phyloP scores from a whole-genome alignment of 92 coral and sea anemone species.

The Palythoa grandis region DNA sequence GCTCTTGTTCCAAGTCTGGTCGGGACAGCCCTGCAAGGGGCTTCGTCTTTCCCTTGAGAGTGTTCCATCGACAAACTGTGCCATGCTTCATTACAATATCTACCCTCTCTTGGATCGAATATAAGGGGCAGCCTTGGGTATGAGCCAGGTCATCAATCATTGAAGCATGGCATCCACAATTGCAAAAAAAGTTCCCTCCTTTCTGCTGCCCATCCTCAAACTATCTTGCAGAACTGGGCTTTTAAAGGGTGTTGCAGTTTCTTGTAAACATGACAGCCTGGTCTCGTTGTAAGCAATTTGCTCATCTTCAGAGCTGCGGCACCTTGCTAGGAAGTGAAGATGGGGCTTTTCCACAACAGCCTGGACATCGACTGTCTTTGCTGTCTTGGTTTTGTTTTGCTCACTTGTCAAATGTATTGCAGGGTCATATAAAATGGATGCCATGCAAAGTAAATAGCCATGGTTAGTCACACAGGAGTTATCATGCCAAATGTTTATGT shows the following conservation, averaged over 20 bases:
- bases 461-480: slow-evolving; percentile 8
- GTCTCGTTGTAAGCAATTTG: background rate
- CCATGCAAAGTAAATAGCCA: background rate
- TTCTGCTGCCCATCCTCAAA: slow-evolving; percentile 46
- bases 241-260: too few relatives aligned
- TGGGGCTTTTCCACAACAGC: background rate
- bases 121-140: slow-evolving; percentile 41
- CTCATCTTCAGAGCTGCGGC: slow-evolving; percentile 3
- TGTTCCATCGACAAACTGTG: slow-evolving; percentile 16
- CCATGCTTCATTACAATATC: slow-evolving; percentile 8
- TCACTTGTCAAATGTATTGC: background rate
- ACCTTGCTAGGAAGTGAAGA: slow-evolving; percentile 8
- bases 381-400: background rate
- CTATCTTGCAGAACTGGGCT: slow-evolving; percentile 7
- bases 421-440: slow-evolving; percentile 3
- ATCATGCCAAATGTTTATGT: background rate
- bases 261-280: slow-evolving; percentile 4
- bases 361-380: background rate
- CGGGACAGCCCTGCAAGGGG: slow-evolving; percentile 36
- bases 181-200: slow-evolving; percentile 45
- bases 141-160: slow-evolving; percentile 45
- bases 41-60: slow-evolving; percentile 22
- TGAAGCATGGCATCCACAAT: slow-evolving; percentile 43
- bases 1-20: slow-evolving; percentile 45
- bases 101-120: slow-evolving; percentile 28